phyloP scores from a whole-genome alignment of 1,140 invertebrate genomes.

The Orchesella cincta region DNA sequence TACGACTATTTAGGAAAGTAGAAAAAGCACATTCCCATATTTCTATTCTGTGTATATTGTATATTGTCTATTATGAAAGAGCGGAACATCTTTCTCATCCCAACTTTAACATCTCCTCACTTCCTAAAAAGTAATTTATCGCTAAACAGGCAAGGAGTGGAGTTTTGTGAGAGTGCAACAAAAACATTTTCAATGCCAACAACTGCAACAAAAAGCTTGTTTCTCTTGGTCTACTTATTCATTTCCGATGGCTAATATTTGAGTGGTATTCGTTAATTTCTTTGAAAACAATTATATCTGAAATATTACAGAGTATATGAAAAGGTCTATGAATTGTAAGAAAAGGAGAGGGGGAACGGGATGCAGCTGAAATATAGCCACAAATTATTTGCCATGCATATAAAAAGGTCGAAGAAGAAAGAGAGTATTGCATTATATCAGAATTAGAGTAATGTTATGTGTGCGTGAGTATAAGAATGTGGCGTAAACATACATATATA shows the following conservation, averaged over 20 bases:
- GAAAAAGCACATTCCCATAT: too few relatives aligned
- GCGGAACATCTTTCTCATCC: neutral
- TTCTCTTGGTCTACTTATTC: conserved; percentile 36
- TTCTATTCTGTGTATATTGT: too few relatives aligned
- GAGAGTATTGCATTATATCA: too few relatives aligned
- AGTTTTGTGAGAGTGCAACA: neutral
- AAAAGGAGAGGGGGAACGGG: neutral
- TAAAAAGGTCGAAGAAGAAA: conserved; percentile 40
- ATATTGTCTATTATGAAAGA: too few relatives aligned
- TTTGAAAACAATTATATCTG: conserved; percentile 52
- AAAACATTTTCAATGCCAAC: conserved; percentile 25
- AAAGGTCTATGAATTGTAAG: conserved; percentile 25
- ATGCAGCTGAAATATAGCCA: conserved; percentile 39
- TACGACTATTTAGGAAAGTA: too few relatives aligned
- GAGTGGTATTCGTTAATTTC: conserved; percentile 50
- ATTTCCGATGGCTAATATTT: conserved; percentile 46
- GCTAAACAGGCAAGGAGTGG: neutral
- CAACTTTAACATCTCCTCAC: neutral
- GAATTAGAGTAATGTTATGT: too few relatives aligned
- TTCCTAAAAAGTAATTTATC: conserved; percentile 22
- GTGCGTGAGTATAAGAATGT: too few relatives aligned
- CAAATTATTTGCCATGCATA: conserved; percentile 50
- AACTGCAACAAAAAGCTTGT: conserved; percentile 2
- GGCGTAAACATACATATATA: too few relatives aligned
- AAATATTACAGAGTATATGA: conserved; percentile 37